Base-by-base conservation (phyloP, 2,888 invertebrate genomes). In the Brenthis daphne region DNA sequence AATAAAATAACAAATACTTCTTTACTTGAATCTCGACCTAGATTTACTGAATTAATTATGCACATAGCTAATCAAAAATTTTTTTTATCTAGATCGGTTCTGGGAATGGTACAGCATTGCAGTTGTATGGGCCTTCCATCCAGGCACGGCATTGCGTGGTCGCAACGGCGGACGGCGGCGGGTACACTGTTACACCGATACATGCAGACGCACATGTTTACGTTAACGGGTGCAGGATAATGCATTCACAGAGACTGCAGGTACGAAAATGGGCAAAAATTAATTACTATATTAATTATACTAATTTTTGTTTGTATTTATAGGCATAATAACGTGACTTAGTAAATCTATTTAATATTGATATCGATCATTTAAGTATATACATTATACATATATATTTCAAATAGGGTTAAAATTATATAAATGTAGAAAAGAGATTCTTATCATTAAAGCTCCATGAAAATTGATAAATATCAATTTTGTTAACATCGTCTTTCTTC, bases 71-170 rank as follows among this genome's bases (percentile, higher is more conserved):
- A 51, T 43, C 37, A 51, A 37, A 16, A 20, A 5, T 12, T 54
- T 54, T 37, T 51, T 60, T 4, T 47, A 16, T 3, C 14, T 80
- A 95, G 95, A 95, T 95, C 70, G 96, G 96, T 2, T 96, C 93
- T 83, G 98, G 94, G 94, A 99, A 94, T 92, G 97, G 95, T 80
- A 96, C 94, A 77, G 95, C 94, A 72, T 91, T 97, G 65, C 97
- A 96, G 83, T 93, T 97, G 71, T 96, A 96, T 84, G 98, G 98
- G 14, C 97, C 98, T 29, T 97, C 98, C 78, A 97, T 99, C 76
- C 97, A 97, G 92, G 96, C 99, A 13, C 94, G 98, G 66, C 99
- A 99, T 89, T 99, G 99, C 90, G 97, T 99, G 79, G 96, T 99
- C 77, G 97, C 98, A 65, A 95, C 97, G 68, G 97, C 97, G 75